Percentiles rank a stretch among this genome's conserved stretches.
Evolutionary conservation across 1,140 invertebrate species (phyloP).

Genomic region (Conus ventricosus): DNA sequence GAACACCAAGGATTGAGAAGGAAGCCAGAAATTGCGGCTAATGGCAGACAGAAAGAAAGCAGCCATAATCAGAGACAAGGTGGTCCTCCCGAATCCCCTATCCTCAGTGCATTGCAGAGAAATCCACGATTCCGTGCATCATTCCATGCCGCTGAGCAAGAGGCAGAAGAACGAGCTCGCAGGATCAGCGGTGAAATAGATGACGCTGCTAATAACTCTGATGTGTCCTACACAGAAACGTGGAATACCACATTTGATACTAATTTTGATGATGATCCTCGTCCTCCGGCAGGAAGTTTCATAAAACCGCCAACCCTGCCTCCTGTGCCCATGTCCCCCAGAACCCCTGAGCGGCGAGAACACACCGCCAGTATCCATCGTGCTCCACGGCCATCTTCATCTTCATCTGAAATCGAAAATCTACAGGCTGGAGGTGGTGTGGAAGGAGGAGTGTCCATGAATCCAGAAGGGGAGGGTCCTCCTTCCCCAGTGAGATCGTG

Average conservation of each 20-base stretch:
- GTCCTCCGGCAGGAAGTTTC: conserved; percentile 15
- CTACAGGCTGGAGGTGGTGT: conserved; percentile 35
- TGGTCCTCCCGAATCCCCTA: conserved; percentile 42
- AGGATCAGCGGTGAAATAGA: conserved; percentile 45
- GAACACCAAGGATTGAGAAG: not conserved
- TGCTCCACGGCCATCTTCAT: conserved; percentile 47
- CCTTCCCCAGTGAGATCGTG: conserved; percentile 46
- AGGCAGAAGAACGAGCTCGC: conserved; percentile 52
- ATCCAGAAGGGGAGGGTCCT: conserved; percentile 20
- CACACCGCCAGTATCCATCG: conserved; percentile 50
- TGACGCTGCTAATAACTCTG: conserved; percentile 35
- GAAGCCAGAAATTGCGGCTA: conserved; percentile 13
- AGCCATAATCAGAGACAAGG: conserved; percentile 18
- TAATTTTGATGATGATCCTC: conserved; percentile 27
- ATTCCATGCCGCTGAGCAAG: conserved; percentile 50
- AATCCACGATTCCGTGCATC: conserved; percentile 52
- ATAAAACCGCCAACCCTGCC: conserved; percentile 42
- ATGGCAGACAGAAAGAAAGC: conserved; percentile 13
- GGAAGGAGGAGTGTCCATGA: conserved; percentile 32
- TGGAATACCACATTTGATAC: conserved; percentile 24
- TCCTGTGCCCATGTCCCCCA: conserved; percentile 43
- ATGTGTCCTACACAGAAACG: conserved; percentile 15
- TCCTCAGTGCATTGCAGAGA: conserved; percentile 49
- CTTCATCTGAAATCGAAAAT: conserved; percentile 48
- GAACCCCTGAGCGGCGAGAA: conserved; percentile 4